Percentiles rank a stretch among this genome's conserved stretches.
These are phyloP conservation scores for Acleris cristana DNA, from an alignment of 2,888 invertebrate species.

Conservation along the genomic window DNA sequence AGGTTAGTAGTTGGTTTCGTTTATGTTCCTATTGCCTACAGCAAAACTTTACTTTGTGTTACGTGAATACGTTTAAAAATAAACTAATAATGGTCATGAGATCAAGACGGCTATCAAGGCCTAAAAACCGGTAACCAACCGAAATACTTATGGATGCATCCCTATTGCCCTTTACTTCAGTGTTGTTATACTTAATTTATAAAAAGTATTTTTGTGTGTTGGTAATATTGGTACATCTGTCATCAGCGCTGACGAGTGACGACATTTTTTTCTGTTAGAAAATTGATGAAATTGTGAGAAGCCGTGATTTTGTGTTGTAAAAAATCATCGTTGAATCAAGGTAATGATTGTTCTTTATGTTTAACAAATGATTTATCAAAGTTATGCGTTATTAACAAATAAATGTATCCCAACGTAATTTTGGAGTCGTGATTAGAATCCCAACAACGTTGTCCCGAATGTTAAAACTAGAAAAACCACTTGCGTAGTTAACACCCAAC, in stretches of 20 bases:
- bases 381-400: background rate
- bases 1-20: conserved; percentile 58
- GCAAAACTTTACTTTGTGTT: too few species aligned
- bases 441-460: conserved; percentile 10
- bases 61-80: too few species aligned
- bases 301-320: conserved; percentile 31
- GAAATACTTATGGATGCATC: background rate
- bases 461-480: conserved; percentile 37
- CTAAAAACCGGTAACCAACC: background rate
- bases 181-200: conserved; percentile 17
- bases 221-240: conserved; percentile 28
- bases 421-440: conserved; percentile 23
- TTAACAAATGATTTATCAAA: background rate
- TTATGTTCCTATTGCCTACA: background rate
- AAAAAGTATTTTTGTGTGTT: conserved; percentile 4
- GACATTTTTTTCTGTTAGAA: conserved; percentile 35
- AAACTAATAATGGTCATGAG: too few species aligned
- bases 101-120: too few species aligned
- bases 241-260: conserved; percentile 22
- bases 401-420: background rate
- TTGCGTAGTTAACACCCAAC: conserved; percentile 31
- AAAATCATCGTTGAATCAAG: conserved; percentile 25
- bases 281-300: conserved; percentile 27
- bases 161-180: conserved; percentile 12
- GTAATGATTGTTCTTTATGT: conserved; percentile 12